Conservation (phyloP, 2,888 invertebrate genomes). For the Chloromyia formosa region DNA sequence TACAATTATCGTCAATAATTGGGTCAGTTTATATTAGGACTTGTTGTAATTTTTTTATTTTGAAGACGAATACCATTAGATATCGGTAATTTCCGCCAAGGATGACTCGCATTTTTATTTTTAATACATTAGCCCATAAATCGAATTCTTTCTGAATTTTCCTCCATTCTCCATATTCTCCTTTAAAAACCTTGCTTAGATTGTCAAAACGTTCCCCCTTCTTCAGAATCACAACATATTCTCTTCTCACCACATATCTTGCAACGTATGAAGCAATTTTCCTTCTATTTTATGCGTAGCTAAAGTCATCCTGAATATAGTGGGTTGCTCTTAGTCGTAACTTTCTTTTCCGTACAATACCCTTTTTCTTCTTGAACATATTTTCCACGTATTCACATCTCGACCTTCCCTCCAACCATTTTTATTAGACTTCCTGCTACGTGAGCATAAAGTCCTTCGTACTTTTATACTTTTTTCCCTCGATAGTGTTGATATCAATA, state of each 20-base stretch:
- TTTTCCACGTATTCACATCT: neutral
- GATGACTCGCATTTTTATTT: no score
- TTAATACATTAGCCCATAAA: no score
- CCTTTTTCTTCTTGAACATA: conserved; percentile 2
- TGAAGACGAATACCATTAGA: no score
- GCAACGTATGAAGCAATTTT: conserved; percentile 12
- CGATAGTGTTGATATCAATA: conserved; percentile 25
- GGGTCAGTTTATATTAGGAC: no score
- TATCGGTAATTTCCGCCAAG: no score
- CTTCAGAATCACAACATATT: neutral
- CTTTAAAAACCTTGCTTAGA: no score
- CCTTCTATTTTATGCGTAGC: conserved; percentile 18
- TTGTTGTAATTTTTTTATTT: no score
- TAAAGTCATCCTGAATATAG: conserved; percentile 7
- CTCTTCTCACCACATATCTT: neutral
- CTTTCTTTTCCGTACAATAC: neutral
- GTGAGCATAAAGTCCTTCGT: neutral
- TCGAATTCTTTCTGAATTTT: no score
- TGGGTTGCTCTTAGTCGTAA: neutral
- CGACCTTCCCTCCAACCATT: neutral
- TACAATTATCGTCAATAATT: no score
- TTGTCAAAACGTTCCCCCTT: neutral
- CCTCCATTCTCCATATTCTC: no score
- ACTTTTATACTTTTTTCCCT: neutral
- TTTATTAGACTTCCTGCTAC: neutral